phyloP scores from a whole-genome alignment of 2,888 invertebrate species.

The Hofmannophila pseudospretella region DNA sequence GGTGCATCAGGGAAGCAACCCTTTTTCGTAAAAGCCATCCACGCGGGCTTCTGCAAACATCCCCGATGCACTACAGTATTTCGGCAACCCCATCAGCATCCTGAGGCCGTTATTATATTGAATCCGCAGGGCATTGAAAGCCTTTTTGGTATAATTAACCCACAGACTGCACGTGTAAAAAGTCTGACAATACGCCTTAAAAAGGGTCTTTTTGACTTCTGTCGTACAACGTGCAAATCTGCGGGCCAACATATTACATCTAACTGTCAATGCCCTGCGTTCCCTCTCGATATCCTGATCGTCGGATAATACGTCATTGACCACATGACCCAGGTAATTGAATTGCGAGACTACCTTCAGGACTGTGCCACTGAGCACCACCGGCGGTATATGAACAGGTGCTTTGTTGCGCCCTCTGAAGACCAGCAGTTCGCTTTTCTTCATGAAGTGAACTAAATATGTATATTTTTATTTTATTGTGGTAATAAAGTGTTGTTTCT shows the following conservation, averaged over 20 bases:
- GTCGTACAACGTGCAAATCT: slow-evolving; percentile 8
- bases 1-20: too few species aligned
- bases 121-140: slow-evolving; percentile 7
- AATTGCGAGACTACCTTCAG: too few species aligned
- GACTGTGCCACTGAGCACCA: too few species aligned
- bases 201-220: slow-evolving; percentile 5
- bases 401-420: too few species aligned
- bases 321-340: too few species aligned
- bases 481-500: too few species aligned
- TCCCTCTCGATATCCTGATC: slow-evolving; percentile 3
- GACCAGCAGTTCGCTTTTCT: too few species aligned
- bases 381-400: too few species aligned
- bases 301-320: neutral
- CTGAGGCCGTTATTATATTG: slow-evolving; percentile 10
- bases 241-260: slow-evolving; percentile 9
- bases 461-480: too few species aligned
- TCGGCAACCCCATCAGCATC: slow-evolving; percentile 6
- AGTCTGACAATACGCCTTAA: slow-evolving; percentile 6
- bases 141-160: slow-evolving; percentile 4
- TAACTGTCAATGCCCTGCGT: slow-evolving; percentile 7
- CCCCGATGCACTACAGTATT: slow-evolving; percentile 9
- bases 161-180: slow-evolving; percentile 9
- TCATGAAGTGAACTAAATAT: too few species aligned
- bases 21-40: neutral
- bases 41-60: neutral